Conservation (phyloP, 2,888 invertebrate genomes). For the Hanleya hanleyi region DNA sequence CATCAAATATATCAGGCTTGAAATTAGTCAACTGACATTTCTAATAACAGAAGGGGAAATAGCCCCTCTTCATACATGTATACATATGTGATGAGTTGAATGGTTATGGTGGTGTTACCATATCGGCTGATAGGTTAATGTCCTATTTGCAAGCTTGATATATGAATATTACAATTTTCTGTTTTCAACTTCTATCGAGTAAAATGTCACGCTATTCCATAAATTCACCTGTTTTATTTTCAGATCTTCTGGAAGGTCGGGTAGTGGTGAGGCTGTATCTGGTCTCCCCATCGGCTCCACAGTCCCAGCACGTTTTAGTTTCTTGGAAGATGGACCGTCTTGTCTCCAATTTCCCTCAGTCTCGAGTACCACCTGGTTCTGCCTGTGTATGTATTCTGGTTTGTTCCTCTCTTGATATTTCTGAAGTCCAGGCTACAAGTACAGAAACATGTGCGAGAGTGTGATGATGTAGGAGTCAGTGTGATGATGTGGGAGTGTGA, state of each 20-base stretch:
- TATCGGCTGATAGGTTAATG: too few species aligned
- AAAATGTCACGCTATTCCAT: background rate
- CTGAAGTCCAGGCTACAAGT: conserved; percentile 64
- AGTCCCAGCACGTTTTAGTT: conserved; percentile 52
- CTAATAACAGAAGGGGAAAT: too few species aligned
- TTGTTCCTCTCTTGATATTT: conserved; percentile 65
- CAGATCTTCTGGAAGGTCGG: conserved; percentile 66
- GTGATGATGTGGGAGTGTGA: background rate
- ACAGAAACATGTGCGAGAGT: background rate
- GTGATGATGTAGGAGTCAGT: background rate
- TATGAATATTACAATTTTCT: too few species aligned
- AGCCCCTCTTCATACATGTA: too few species aligned
- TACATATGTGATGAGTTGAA: too few species aligned
- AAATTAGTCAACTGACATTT: too few species aligned
- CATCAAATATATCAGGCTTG: too few species aligned
- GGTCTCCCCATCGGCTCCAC: conserved; percentile 63
- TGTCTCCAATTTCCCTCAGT: conserved; percentile 46
- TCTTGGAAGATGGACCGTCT: conserved; percentile 47
- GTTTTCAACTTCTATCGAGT: too few species aligned
- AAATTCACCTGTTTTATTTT: conserved; percentile 59
- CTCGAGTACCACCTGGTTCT: conserved; percentile 57
- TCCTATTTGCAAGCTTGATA: too few species aligned
- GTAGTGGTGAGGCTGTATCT: conserved; percentile 51
- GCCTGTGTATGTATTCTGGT: conserved; percentile 66
- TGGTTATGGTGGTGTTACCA: too few species aligned